These are phyloP conservation scores for Sinocyclocheilus maitianheensis DNA, from an alignment of 2,113 vertebrate species.

Conservation along the genomic window DNA sequence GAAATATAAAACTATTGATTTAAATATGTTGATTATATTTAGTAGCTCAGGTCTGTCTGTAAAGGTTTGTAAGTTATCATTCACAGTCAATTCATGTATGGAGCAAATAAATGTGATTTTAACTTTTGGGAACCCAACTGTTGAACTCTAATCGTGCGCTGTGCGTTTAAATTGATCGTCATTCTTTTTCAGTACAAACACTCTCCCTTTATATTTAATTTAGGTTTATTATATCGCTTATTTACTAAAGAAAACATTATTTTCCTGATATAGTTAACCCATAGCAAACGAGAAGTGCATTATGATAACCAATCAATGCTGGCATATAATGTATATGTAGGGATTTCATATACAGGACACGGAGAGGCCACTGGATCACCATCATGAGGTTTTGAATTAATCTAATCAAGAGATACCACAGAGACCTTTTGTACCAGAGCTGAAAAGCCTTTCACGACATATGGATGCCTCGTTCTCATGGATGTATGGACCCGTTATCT, in stretches of 20 bases:
- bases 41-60: background rate
- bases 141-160: background rate
- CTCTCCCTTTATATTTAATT: background rate
- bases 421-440: no score
- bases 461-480: no score
- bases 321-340: background rate
- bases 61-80: background rate
- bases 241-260: background rate
- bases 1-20: background rate
- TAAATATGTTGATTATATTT: background rate
- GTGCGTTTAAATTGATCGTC: background rate
- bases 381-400: no score
- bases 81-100: background rate
- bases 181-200: background rate
- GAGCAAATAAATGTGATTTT: background rate
- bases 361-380: no score
- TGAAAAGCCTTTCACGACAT: no score
- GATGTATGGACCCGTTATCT: no score
- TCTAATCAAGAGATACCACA: no score
- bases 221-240: background rate
- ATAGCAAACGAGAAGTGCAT: background rate
- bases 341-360: no score
- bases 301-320: background rate
- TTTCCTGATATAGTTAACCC: background rate
- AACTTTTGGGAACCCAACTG: background rate